Evolutionary conservation across 2,888 invertebrate genomes (phyloP).

Genomic region (Pristionchus japonicus): DNA sequence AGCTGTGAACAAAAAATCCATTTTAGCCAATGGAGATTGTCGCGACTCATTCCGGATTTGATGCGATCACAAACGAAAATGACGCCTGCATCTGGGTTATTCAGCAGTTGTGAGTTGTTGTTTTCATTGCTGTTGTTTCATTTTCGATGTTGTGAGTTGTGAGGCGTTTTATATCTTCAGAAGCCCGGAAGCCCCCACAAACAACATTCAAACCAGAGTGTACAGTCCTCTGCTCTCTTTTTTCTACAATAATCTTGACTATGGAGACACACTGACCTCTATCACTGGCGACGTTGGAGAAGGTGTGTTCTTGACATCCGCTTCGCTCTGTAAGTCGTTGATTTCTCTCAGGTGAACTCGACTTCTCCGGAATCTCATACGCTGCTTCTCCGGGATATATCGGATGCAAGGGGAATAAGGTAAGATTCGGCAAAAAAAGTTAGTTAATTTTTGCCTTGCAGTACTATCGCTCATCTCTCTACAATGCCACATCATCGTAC

Average conservation of each 20-base stretch:
- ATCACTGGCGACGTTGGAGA: neutral
- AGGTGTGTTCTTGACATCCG: neutral
- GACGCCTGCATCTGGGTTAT: neutral
- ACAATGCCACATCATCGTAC: neutral
- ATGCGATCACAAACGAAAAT: neutral
- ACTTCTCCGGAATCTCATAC: neutral
- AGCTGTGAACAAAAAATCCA: neutral
- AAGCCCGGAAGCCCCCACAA: neutral
- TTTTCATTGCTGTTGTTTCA: no score
- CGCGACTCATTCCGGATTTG: neutral
- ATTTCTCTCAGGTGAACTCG: neutral
- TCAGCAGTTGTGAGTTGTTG: neutral
- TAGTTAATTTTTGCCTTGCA: no score
- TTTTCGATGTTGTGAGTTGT: no score
- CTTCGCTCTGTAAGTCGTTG: no score
- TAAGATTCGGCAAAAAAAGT: neutral
- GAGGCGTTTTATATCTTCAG: neutral
- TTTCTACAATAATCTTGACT: neutral
- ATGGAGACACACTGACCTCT: neutral
- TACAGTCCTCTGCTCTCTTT: neutral
- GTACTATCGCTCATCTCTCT: neutral
- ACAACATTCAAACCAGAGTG: neutral
- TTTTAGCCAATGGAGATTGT: neutral
- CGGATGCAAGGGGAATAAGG: neutral
- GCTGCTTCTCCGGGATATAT: neutral